Base-by-base conservation (phyloP, 2,797 vertebrate species). In the Sebastes itinus region DNA sequence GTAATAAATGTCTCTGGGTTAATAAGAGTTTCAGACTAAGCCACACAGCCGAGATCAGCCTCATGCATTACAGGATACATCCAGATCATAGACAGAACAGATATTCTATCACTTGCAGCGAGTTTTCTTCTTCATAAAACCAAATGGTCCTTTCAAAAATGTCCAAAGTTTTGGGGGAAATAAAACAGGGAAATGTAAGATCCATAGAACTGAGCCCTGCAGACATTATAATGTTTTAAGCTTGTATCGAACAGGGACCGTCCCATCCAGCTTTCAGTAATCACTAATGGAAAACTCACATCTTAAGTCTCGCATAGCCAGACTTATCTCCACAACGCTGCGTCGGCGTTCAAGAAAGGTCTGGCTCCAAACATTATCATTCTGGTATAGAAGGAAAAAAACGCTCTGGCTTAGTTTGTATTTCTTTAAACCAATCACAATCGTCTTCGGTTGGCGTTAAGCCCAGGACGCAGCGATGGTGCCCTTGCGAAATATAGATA, bases 1-100 rank as follows among this genome's bases (percentile, higher is more conserved):
- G 77, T 64, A 65, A 76, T 87, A 72, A 74, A 83, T 27, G 66
- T 73, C 74, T 64, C 11, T 25, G 5, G 30, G 82, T 86, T 90
- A 85, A 81, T 78, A 54, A 71, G 67, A 62, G 59, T 71, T 69
- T 80, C 71, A 80, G 60, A 83, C 25, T 58, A 56, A 82, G 72
- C 64, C 75, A 64, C 35, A 13, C 42, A 59, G 58, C 61, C 5
- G 27, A 60, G 56, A 28, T 76, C 23, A 73, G 61, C 38, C 35
- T 67, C 6, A 6, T 58, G 63, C 1, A 25, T 72, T 60, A 65
- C 38, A 63, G 9, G 62, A 63, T n/a, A 66, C 54, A 2, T 64
- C 5, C 16, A 80, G 55, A 82, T 84, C 23, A 56, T 0, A 67
- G 66, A 85, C 38, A 23, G 2, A 46, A 55, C 12, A 13, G 3